phyloP scores from a whole-genome alignment of 2,888 invertebrate genomes.

The Cerastis rubricosa region DNA sequence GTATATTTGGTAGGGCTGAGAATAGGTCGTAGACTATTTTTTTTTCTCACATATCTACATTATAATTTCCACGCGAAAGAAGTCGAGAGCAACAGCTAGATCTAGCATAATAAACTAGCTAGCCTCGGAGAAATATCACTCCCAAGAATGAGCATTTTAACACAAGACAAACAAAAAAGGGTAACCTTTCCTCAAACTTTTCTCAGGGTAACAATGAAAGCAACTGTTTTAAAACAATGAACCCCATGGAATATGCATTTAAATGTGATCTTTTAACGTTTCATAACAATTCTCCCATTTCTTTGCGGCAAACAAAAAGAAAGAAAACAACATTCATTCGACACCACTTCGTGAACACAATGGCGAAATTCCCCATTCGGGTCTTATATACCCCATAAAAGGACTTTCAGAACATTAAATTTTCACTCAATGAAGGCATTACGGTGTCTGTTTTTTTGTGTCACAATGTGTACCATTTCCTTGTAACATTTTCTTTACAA shows the following conservation, averaged over 20 bases:
- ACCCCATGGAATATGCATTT: conserved; percentile 17
- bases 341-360: conserved; percentile 29
- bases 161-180: not conserved
- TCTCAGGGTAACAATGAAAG: not conserved
- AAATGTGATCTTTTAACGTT: not conserved
- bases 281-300: not conserved
- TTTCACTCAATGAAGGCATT: conserved; percentile 23
- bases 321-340: not conserved
- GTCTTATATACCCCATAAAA: conserved; percentile 18
- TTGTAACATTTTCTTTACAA: conserved; percentile 3
- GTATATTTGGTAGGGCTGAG: too few relatives aligned
- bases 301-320: conserved; percentile 14
- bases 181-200: not conserved
- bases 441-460: conserved; percentile 6
- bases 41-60: too few relatives aligned
- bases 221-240: conserved; percentile 16
- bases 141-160: not conserved
- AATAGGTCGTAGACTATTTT: too few relatives aligned
- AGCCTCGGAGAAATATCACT: not conserved
- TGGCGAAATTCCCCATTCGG: conserved; percentile 7
- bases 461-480: conserved; percentile 3
- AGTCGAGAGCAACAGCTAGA: too few relatives aligned
- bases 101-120: not conserved
- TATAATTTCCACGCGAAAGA: too few relatives aligned
- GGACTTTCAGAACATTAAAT: conserved; percentile 20